These are phyloP conservation scores for Trisateles emortualis DNA, from an alignment of 2,888 invertebrate species.

Conservation along the genomic window DNA sequence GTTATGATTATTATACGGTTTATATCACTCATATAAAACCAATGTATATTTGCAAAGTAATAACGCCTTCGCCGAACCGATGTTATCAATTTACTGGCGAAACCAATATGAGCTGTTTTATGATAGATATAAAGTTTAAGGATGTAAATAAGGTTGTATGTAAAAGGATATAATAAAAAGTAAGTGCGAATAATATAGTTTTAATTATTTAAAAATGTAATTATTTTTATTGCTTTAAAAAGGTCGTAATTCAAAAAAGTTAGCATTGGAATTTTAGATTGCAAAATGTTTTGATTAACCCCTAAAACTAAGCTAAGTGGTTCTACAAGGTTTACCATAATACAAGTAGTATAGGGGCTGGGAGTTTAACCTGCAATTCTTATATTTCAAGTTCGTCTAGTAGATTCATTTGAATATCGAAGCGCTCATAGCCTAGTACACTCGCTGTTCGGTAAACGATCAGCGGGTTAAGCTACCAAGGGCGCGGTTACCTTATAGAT, in stretches of 20 bases:
- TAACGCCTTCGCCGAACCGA: constrained; percentile 35
- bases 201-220: neutral
- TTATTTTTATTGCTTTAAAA: neutral
- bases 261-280: neutral
- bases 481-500: no score
- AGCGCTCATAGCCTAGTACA: no score
- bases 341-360: no score
- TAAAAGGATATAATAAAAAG: constrained; percentile 10
- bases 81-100: constrained; percentile 38
- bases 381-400: no score
- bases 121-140: constrained; percentile 30
- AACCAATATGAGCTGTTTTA: constrained; percentile 37
- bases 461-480: no score
- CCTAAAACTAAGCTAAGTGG: no score
- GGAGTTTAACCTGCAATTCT: no score
- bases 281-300: neutral
- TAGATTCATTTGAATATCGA: no score
- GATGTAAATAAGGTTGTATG: constrained; percentile 13
- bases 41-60: constrained; percentile 34
- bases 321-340: no score
- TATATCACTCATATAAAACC: constrained; percentile 27
- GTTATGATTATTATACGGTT: constrained; percentile 35
- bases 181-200: constrained; percentile 6
- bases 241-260: neutral
- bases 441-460: no score